phyloP scores from a whole-genome alignment of 2,113 vertebrate genomes.

The Columbina picui region DNA sequence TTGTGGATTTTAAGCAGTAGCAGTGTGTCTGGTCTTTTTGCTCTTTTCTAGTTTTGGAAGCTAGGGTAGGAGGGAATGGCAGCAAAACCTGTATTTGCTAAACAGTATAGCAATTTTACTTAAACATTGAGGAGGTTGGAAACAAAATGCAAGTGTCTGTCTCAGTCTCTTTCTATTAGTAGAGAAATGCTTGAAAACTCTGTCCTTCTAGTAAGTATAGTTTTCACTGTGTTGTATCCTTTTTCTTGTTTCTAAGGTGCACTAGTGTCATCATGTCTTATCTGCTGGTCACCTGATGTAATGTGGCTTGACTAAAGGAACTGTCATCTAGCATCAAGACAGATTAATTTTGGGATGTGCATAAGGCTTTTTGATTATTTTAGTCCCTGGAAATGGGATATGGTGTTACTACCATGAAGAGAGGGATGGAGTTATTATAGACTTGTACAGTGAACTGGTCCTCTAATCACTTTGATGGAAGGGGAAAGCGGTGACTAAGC shows the following conservation, averaged over 20 bases:
- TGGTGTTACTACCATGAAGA: fast-evolving
- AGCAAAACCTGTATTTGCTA: background rate
- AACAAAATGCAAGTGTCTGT: background rate
- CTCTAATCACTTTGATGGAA: background rate
- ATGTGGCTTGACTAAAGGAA: background rate
- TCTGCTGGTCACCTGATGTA: fast-evolving
- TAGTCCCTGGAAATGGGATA: background rate
- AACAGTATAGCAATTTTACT: background rate
- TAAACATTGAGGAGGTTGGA: background rate
- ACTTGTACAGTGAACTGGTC: fast-evolving
- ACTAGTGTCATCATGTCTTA: fast-evolving
- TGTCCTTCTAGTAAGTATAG: background rate
- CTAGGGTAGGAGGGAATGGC: background rate
- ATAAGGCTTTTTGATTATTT: background rate
- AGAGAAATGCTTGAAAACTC: background rate
- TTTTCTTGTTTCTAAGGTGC: background rate
- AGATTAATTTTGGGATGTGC: fast-evolving
- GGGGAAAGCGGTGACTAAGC: background rate
- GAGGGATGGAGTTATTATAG: fast-evolving
- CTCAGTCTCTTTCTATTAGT: background rate
- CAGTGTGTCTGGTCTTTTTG: background rate
- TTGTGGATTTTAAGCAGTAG: background rate
- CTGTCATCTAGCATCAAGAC: fast-evolving
- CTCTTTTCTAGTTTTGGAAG: background rate
- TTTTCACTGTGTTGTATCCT: fast-evolving